phyloP scores from a whole-genome alignment of 2,888 invertebrate species.

The Mesochorus sp. region DNA sequence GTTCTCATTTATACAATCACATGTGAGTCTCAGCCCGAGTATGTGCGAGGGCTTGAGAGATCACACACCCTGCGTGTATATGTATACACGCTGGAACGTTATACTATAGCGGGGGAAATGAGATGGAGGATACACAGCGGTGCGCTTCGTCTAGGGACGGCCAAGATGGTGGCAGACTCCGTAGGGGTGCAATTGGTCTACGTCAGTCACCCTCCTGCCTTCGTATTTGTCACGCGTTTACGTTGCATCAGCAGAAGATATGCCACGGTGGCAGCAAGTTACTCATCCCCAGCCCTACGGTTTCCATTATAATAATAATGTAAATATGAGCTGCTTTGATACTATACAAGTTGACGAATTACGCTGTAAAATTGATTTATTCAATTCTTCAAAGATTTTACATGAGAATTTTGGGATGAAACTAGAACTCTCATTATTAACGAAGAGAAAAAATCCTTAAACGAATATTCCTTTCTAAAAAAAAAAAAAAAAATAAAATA shows the following conservation, averaged over 20 bases:
- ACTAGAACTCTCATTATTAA: too few relatives aligned
- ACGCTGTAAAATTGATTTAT: not conserved
- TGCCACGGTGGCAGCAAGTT: constrained; percentile 46
- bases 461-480: too few relatives aligned
- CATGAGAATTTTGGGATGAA: constrained; percentile 1
- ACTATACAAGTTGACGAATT: constrained; percentile 3
- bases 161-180: constrained; percentile 59
- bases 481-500: too few relatives aligned
- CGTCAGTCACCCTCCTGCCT: constrained; percentile 65
- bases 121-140: constrained; percentile 45
- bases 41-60: constrained; percentile 17
- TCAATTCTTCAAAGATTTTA: not conserved
- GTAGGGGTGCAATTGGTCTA: constrained; percentile 63
- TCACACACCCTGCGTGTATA: constrained; percentile 47
- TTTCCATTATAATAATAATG: constrained; percentile 28
- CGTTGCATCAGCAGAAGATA: constrained; percentile 61
- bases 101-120: too few relatives aligned
- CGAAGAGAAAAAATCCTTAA: too few relatives aligned
- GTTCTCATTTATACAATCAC: not conserved
- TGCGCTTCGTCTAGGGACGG: constrained; percentile 52
- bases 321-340: constrained; percentile 16
- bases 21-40: not conserved
- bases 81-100: constrained; percentile 30
- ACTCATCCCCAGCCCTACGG: constrained; percentile 27
- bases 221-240: constrained; percentile 63